Percentiles rank a stretch among this genome's conserved stretches.
Evolutionary conservation across 2,113 vertebrate species (phyloP).

Genomic region (Lasiurus cinereus): DNA sequence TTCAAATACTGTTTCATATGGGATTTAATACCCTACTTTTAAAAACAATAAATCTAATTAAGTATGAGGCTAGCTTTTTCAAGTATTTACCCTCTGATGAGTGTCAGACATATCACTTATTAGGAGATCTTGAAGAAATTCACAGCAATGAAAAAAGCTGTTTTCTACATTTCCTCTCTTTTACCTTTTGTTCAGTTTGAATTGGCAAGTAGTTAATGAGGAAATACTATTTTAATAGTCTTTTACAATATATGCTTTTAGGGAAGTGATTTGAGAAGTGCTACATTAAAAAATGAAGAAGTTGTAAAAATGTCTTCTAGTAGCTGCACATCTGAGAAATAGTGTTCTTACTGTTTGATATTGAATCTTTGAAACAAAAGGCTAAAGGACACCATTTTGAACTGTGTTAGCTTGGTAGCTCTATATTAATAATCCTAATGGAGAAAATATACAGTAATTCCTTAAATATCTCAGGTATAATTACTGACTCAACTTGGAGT

Average conservation of each 20-base stretch:
- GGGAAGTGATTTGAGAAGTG: slow-evolving; percentile 70
- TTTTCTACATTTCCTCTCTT: slow-evolving; percentile 71
- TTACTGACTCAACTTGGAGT: slow-evolving; percentile 57
- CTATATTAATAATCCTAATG: slow-evolving; percentile 60
- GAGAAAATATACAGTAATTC: slow-evolving; percentile 50
- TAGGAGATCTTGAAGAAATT: slow-evolving; percentile 72
- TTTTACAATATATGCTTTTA: slow-evolving; percentile 68
- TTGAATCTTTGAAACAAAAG: slow-evolving; percentile 68
- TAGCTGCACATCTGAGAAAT: slow-evolving; percentile 62
- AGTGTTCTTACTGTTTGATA: slow-evolving; percentile 55
- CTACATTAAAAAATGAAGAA: slow-evolving; percentile 72
- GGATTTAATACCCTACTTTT: slow-evolving; percentile 62
- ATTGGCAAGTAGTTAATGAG: slow-evolving; percentile 71
- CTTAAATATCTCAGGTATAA: slow-evolving; percentile 62
- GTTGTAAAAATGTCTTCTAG: slow-evolving; percentile 71
- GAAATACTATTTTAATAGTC: slow-evolving; percentile 71
- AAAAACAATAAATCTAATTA: slow-evolving; percentile 65
- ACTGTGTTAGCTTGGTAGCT: slow-evolving; percentile 55
- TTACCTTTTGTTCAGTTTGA: slow-evolving; percentile 72
- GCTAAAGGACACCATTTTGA: slow-evolving; percentile 65
- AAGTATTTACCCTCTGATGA: slow-evolving; percentile 65
- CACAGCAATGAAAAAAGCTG: slow-evolving; percentile 53
- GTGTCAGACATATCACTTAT: slow-evolving; percentile 59
- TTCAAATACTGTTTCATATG: slow-evolving; percentile 57
- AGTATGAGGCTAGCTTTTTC: slow-evolving; percentile 42